These are phyloP conservation scores for Butorides virescens DNA, from an alignment of 2,113 vertebrate genomes.

Conservation along the genomic window DNA sequence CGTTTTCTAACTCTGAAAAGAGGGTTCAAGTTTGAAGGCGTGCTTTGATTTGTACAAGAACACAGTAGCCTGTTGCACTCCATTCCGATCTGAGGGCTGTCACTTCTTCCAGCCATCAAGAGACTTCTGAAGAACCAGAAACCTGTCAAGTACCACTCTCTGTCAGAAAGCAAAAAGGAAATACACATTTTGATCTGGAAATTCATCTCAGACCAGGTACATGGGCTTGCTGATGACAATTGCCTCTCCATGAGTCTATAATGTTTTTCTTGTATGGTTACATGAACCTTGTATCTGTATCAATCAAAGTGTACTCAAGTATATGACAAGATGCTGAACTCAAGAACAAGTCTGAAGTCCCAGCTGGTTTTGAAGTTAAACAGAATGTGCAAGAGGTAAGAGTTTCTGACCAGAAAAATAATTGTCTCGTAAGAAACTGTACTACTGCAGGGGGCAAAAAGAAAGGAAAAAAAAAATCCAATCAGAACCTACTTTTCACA, in stretches of 20 bases:
- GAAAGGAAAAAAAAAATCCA: not conserved
- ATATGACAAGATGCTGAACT: constrained; percentile 37
- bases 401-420: constrained; percentile 32
- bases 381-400: not conserved
- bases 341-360: constrained; percentile 28
- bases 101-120: constrained; percentile 52
- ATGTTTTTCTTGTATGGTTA: constrained; percentile 40
- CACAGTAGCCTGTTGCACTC: constrained; percentile 26
- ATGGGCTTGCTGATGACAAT: constrained; percentile 51
- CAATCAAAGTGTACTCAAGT: constrained; percentile 53
- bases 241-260: constrained; percentile 11
- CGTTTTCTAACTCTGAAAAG: not conserved
- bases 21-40: constrained; percentile 21
- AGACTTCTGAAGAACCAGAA: constrained; percentile 58
- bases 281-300: constrained; percentile 38
- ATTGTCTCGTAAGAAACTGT: not conserved
- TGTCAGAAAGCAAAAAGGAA: constrained; percentile 58
- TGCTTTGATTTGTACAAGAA: constrained; percentile 60
- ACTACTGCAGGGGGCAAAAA: not conserved
- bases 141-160: constrained; percentile 44
- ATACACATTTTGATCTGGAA: constrained; percentile 61
- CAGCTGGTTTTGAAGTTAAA: constrained; percentile 38
- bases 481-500: not conserved
- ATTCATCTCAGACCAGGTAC: constrained; percentile 53
- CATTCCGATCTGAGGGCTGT: constrained; percentile 55